These are phyloP conservation scores for Candoia aspera DNA, from an alignment of 2,113 vertebrate species.

Conservation along the genomic window DNA sequence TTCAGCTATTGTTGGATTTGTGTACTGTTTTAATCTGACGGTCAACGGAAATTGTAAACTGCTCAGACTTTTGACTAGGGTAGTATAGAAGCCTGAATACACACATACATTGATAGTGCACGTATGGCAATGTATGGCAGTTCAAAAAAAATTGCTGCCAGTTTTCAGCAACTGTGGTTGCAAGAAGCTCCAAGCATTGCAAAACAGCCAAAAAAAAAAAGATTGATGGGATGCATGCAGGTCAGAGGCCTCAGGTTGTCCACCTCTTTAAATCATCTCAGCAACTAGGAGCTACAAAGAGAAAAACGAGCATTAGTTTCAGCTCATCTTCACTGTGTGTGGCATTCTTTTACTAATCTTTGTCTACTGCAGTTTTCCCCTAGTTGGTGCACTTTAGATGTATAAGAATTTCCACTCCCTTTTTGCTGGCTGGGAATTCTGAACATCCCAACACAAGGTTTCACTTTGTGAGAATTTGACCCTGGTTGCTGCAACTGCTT, in stretches of 20 bases:
- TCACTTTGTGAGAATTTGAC: neutral
- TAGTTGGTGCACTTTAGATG: neutral
- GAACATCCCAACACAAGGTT: neutral
- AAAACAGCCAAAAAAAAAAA: neutral
- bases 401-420: neutral
- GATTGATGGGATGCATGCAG: neutral
- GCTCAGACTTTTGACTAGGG: neutral
- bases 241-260: neutral
- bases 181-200: neutral
- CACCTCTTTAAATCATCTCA: too few relatives aligned
- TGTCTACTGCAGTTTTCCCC: neutral
- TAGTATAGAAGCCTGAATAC: neutral
- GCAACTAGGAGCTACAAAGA: neutral
- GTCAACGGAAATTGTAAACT: neutral
- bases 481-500: neutral
- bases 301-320: neutral
- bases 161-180: neutral
- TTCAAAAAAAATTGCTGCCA: neutral
- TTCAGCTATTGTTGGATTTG: neutral
- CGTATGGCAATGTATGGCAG: neutral
- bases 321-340: neutral
- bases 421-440: neutral
- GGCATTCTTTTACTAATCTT: neutral
- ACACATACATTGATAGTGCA: neutral
- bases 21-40: neutral